Percentiles rank a stretch among this genome's conserved stretches.
Conservation (phyloP, 53 echinoderm and acorn worm species). For the Echinometra lucunter region DNA sequence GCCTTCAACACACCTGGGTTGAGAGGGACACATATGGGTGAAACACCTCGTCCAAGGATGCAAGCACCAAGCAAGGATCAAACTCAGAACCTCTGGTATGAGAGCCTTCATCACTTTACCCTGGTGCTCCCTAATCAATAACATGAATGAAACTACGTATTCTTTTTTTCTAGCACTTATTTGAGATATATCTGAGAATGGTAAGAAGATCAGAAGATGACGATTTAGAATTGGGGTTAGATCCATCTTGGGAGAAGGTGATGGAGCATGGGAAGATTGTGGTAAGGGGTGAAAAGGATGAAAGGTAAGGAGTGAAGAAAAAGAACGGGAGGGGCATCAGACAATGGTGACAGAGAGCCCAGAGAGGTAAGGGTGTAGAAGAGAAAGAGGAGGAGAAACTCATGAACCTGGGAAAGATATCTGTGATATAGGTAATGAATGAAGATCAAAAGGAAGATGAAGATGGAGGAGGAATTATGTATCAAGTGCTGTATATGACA, state of each 20-base stretch:
- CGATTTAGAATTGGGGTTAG: constrained; percentile 1
- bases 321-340: too few species aligned
- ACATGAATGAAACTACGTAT: too few species aligned
- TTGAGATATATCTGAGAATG: background rate
- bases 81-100: too few species aligned
- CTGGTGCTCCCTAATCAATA: too few species aligned
- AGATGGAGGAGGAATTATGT: background rate
- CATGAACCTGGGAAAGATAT: too few species aligned
- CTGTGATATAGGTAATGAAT: background rate
- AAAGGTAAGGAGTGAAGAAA: background rate
- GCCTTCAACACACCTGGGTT: too few species aligned
- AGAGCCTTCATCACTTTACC: too few species aligned
- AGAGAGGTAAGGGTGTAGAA: background rate
- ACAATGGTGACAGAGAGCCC: background rate
- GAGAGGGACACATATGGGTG: too few species aligned
- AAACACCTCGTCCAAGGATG: too few species aligned
- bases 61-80: too few species aligned
- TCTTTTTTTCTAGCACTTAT: too few species aligned
- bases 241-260: background rate
- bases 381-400: background rate
- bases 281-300: background rate
- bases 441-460: background rate
- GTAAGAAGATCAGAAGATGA: constrained; percentile 4
- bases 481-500: background rate
- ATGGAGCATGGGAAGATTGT: background rate